Conservation (phyloP, 1,140 invertebrate species). For the Trachymyrmex septentrionalis region DNA sequence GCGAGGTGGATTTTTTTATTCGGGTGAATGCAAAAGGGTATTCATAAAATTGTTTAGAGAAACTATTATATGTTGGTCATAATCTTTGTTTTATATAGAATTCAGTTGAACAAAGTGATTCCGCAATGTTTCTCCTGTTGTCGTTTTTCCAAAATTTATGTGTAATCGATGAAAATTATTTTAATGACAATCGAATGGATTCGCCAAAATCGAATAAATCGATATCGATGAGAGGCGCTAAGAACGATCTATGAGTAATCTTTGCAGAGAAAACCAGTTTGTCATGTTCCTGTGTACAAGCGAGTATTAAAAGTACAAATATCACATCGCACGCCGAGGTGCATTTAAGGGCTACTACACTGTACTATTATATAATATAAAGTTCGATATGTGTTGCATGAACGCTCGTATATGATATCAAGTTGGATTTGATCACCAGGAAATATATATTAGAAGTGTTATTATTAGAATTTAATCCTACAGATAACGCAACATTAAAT, state of each 20-base stretch:
- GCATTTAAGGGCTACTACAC: slow-evolving; percentile 71
- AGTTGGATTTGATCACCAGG: slow-evolving; percentile 25
- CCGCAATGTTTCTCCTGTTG: not conserved
- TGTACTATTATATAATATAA: no score
- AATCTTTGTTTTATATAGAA: not conserved
- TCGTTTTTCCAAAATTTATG: not conserved
- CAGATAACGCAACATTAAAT: not conserved
- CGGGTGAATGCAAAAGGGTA: not conserved
- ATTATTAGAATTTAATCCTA: not conserved
- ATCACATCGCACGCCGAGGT: slow-evolving; percentile 57
- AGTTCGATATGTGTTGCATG: slow-evolving; percentile 52
- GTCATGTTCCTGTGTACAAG: slow-evolving; percentile 61
- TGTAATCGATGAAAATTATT: not conserved
- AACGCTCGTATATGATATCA: slow-evolving; percentile 44
- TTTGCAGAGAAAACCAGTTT: slow-evolving; percentile 70
- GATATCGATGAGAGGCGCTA: slow-evolving; percentile 17
- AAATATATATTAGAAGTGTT: not conserved
- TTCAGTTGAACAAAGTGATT: not conserved
- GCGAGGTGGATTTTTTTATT: not conserved
- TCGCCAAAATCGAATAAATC: slow-evolving; percentile 25
- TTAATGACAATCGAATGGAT: not conserved
- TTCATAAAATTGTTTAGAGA: not conserved
- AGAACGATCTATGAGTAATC: slow-evolving; percentile 52
- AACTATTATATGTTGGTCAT: not conserved
- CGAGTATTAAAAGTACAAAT: slow-evolving; percentile 65